A percentile compares a stretch with the other conserved stretches of the same genome.
Conservation (phyloP, 2,113 vertebrate species). For the Xerus inauris region DNA sequence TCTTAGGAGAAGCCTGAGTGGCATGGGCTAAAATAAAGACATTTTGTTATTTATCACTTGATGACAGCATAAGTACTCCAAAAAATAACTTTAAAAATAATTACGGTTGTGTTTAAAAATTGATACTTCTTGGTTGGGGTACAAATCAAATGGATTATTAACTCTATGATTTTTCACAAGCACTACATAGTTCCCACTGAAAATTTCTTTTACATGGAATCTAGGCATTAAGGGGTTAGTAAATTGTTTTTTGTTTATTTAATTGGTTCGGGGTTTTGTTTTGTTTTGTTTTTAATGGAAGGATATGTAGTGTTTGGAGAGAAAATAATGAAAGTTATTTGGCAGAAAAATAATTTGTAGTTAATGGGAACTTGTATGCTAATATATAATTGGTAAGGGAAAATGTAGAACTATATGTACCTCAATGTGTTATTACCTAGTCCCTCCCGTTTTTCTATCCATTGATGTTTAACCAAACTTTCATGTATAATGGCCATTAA, state of each 20-base stretch:
- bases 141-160: neutral
- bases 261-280: no score
- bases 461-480: neutral
- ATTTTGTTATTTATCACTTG: neutral
- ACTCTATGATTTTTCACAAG: slow-evolving; percentile 1
- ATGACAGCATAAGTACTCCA: neutral
- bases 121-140: neutral
- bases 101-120: neutral
- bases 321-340: neutral
- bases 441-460: neutral
- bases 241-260: neutral
- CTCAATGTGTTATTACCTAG: neutral
- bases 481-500: neutral
- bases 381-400: neutral
- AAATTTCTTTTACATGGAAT: neutral
- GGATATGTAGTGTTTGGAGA: neutral
- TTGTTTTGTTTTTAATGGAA: neutral
- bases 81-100: neutral
- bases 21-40: neutral
- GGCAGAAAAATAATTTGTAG: neutral
- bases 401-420: neutral
- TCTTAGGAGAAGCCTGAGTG: neutral
- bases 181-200: neutral
- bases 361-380: neutral
- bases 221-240: neutral